Evolutionary conservation across 2,888 invertebrate genomes (phyloP).

Genomic region (Serripes groenlandicus): DNA sequence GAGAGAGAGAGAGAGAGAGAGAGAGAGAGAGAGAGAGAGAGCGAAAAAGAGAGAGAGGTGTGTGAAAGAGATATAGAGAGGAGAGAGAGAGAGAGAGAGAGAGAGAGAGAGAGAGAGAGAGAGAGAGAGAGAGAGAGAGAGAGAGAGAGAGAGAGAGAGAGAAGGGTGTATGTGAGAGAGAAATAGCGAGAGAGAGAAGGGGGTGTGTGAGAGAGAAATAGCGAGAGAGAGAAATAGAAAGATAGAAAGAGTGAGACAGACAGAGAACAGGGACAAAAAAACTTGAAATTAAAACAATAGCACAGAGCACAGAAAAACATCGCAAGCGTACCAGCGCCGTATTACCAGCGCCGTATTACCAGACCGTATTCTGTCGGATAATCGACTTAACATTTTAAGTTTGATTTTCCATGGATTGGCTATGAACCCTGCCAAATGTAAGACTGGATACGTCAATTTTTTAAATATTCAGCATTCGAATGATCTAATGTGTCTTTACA

Average conservation of each 20-base stretch:
- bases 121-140: not conserved
- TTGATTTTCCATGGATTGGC: no score
- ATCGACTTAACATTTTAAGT: no score
- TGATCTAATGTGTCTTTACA: no score
- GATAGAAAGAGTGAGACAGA: slow-evolving; percentile 11
- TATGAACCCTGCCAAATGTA: no score
- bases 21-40: not conserved
- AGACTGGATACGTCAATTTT: no score
- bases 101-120: slow-evolving; percentile 7
- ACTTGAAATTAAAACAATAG: no score
- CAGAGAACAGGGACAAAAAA: no score
- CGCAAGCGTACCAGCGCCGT: no score
- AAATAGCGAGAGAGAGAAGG: slow-evolving; percentile 6
- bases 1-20: not conserved
- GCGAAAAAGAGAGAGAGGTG: not conserved
- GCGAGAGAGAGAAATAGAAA: not conserved
- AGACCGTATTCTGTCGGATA: no score
- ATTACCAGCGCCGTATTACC: no score
- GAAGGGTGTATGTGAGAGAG: slow-evolving; percentile 5
- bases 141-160: slow-evolving; percentile 17
- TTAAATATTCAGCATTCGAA: no score
- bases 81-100: not conserved
- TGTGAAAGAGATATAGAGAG: not conserved
- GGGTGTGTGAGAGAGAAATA: slow-evolving; percentile 12
- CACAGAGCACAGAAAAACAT: no score